Evolutionary conservation across 53 echinoderm and acorn worm species (phyloP).

Genomic region (Crossaster papposus): DNA sequence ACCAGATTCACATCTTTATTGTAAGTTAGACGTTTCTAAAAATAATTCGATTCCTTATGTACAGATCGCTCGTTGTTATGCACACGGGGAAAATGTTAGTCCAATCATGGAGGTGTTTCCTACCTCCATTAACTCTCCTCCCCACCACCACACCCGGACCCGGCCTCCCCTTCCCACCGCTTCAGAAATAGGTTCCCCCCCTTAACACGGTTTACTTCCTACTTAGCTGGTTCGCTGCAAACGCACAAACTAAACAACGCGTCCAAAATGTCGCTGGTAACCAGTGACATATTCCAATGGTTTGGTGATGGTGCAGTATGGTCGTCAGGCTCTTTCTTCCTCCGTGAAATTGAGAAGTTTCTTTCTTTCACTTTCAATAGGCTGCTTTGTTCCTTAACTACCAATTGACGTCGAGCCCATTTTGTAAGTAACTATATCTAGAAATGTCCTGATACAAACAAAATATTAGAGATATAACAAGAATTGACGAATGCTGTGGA

Average conservation of each 20-base stretch:
- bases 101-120: no score
- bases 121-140: no score
- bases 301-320: neutral
- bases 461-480: neutral
- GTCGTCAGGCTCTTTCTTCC: neutral
- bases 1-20: no score
- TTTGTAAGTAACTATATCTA: constrained; percentile 26
- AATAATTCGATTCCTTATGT: no score
- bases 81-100: no score
- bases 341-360: constrained; percentile 19
- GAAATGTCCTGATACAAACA: neutral
- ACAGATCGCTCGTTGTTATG: no score
- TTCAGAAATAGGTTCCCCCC: neutral
- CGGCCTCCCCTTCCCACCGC: no score
- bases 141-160: neutral
- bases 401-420: neutral
- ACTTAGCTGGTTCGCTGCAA: constrained; percentile 28
- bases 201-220: neutral
- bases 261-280: neutral
- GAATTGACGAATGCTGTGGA: neutral
- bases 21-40: no score
- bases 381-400: constrained; percentile 21
- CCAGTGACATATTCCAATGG: neutral
- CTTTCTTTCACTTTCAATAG: constrained; percentile 18
- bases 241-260: neutral